Base-by-base conservation (phyloP, 2,113 vertebrate genomes). In the Bostrychus sinensis region DNA sequence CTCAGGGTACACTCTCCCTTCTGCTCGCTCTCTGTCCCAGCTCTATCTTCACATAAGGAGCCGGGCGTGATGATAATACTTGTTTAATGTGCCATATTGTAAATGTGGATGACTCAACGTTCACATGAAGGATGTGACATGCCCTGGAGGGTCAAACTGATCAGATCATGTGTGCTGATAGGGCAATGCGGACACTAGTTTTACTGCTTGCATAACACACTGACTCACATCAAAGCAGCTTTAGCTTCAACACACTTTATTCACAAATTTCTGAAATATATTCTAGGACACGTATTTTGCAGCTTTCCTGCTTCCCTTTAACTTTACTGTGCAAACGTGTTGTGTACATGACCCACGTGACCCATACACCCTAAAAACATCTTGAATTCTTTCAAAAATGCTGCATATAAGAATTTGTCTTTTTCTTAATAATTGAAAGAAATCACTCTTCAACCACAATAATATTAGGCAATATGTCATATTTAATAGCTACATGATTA, bases 1-100 rank as follows among this genome's bases (percentile, higher is more conserved):
- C 81, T 85, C 86, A 86, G 82, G 86, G 70, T 80, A 75, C 60
- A 75, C 63, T 67, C 75, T 78, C 61, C 62, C 66, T 73, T 66
- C 66, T 54, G 65, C 65, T 64, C n/a, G 25, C 25, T n/a, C 25
- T 5, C 25, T 7, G 30, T 32, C 56, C 42, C 41, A 25, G 34
- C 54, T 36, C 43, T 59, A 37, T 26, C 58, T 54, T 66, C 17
- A 4, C 36, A 71, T 66, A 30, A 13, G 58, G 17, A 26, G 64
- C 66, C 28, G 32, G 25, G 38, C 56, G 80, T 60, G 74, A 63
- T 26, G 36, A 30, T n/a, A 60, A 56, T 69, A 60, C 75, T 66
- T 53, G 65, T 64, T 50, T 20, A 48, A 72, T 53, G 39, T 36
- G 38, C 66, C 58, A 43, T 80, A 61, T 64, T 82, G 77, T 61